Base-by-base conservation (phyloP, 2,888 invertebrate genomes). In the Empis stercorea region DNA sequence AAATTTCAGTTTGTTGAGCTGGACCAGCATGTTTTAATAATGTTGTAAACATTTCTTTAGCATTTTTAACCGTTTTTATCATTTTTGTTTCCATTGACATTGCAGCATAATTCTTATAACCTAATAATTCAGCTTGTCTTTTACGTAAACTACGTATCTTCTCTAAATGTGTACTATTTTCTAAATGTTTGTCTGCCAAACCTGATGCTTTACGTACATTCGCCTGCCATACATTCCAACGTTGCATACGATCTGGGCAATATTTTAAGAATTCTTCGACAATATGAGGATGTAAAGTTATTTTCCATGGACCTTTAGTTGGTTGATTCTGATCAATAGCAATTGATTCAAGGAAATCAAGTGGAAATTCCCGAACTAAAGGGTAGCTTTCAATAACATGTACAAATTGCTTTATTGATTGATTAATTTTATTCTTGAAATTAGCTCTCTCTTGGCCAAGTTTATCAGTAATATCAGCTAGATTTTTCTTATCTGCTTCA, bases 21-120 rank as follows among this genome's bases (percentile, higher is more conserved):
- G 84, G 82, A 48, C 76, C 76, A 0, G 88, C 87, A 57, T 73
- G 76, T 55, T 78, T 75, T 1, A 81, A 63, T 32, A 88, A 72
- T 52, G 71, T 76, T 45, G 80, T 73, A 23, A 95, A 72, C 50
- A 83, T 76, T 50, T 76, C 73, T 53, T 81, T 73, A 0, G 93
- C 80, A 64, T 83, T 84, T 45, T 84, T 79, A 13, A 87, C 68
- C 53, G 73, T 81, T 10, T 83, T 86, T 9, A 92, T 89, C 91
- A 95, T 78, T 75, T 93, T 94, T 0, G 91, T 92, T 70, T 87
- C 82, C 88, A 95, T 88, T 34, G 87, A 88, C 82, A 94, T 81
- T 36, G 91, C 82, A 0, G 80, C 83, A 66, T 73, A 94, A 46
- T 76, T 79, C 51, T 83, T 74, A 63, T 79, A 95, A 0, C 94